Base-by-base conservation (phyloP, 2,113 vertebrate genomes). In the Bambusicola thoracicus region DNA sequence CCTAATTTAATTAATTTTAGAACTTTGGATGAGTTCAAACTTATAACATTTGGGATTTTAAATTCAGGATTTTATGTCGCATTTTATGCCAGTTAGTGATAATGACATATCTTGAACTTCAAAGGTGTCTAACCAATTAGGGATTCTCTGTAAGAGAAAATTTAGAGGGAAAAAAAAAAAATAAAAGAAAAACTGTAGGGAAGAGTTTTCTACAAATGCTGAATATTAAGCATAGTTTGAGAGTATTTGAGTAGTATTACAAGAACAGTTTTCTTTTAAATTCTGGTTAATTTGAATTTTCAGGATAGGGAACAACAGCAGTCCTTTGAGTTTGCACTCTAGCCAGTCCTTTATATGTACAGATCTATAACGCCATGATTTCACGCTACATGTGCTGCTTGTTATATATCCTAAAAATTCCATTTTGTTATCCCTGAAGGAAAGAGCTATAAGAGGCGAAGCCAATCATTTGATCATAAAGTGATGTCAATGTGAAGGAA, bases 71-170 rank as follows among this genome's bases (percentile, higher is more conserved):
- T 93, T 86, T 77, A 22, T 36, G 51, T 81, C 10, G 4, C 48
- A 43, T 89, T 92, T 93, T 92, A 68, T 90, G 85, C 77, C 83
- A 92, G 77, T 81, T 84, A 88, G 46, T 13, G 83, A 94, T 90
- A 94, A 94, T 86, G 77, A 84, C 93, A 92, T 46, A 86, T 93
- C 95, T 89, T 83, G 77, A 92, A 96, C 92, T 96, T 95, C 96
- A 96, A 92, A 95, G 76, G 68, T 94, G 82, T 92, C 92, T 90
- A 86, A 83, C 49, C 90, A 94, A 94, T 94, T 94, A 96, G 43
- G 88, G 68, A 92, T 70, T 93, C 68, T 66, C 88, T 78, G 68
- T 65, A 38, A 96, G 61, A 93, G 75, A 74, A 94, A 94, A 87
- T 5, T 25, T 29, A 77, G 75, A 61, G 62, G 44, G 51, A 3